These are phyloP conservation scores for Cyprinodon tularosa DNA, from an alignment of 2,113 vertebrate genomes.

Conservation along the genomic window DNA sequence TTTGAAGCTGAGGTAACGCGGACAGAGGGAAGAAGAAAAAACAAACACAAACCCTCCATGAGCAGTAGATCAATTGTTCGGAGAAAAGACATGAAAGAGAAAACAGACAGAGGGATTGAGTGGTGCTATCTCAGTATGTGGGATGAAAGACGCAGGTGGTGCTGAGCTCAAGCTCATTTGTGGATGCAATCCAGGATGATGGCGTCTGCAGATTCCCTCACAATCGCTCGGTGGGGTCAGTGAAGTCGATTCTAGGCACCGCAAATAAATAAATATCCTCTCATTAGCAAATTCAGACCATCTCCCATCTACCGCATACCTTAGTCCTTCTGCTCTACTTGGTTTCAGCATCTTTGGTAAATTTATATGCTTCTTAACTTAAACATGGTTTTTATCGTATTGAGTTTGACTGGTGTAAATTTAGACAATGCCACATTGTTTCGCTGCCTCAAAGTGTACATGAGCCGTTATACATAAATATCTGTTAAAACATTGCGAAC, in stretches of 20 bases:
- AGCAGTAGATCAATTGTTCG: constrained; percentile 68
- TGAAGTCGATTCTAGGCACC: not conserved
- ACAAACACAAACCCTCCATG: constrained; percentile 31
- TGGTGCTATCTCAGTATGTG: constrained; percentile 64
- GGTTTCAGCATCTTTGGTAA: too few species aligned
- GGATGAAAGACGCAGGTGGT: constrained; percentile 62
- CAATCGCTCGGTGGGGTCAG: constrained; percentile 17
- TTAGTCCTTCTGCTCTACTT: too few species aligned
- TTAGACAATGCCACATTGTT: too few species aligned
- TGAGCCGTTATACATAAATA: too few species aligned
- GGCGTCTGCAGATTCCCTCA: constrained; percentile 30
- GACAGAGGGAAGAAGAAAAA: constrained; percentile 83
- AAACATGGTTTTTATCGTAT: too few species aligned
- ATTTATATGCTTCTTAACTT: too few species aligned
- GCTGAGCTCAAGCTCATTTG: constrained; percentile 51
- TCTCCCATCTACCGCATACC: too few species aligned
- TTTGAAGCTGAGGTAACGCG: constrained; percentile 89
- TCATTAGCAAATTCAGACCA: not conserved
- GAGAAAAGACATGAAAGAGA: constrained; percentile 49
- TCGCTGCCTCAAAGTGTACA: too few species aligned
- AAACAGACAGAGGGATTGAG: constrained; percentile 40
- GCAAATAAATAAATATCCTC: constrained; percentile 59
- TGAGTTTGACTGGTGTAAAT: too few species aligned
- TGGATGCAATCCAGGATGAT: constrained; percentile 31
- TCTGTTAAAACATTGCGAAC: too few species aligned